phyloP scores from a whole-genome alignment of 1,140 invertebrate genomes.

The Cotesia glomerata region DNA sequence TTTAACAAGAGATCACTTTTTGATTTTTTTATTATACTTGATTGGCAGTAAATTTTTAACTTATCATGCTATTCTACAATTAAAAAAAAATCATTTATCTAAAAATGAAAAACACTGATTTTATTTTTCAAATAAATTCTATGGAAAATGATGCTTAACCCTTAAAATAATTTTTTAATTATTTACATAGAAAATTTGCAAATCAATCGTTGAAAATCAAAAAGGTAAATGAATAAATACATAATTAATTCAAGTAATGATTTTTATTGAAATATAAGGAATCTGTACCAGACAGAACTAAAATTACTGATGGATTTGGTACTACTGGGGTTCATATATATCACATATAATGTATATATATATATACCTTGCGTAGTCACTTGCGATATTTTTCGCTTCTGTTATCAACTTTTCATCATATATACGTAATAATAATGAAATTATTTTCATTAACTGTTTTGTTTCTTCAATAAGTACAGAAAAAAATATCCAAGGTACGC shows the following conservation, averaged over 20 bases:
- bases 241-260: conserved; percentile 53
- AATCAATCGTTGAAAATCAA: not conserved
- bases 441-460: no score
- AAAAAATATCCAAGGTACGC: conserved; percentile 61
- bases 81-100: no score
- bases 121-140: no score
- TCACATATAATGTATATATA: not conserved
- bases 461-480: conserved; percentile 60
- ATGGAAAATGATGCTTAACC: no score
- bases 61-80: no score
- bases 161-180: no score
- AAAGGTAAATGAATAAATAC: not conserved
- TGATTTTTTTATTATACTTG: no score
- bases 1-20: no score
- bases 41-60: no score
- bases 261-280: conserved; percentile 65
- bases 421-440: conserved; percentile 52
- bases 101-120: no score
- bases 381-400: conserved; percentile 44
- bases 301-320: conserved; percentile 65
- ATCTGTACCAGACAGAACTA: conserved; percentile 66
- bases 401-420: conserved; percentile 42
- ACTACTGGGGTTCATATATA: conserved; percentile 63
- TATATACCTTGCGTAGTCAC: conserved; percentile 56
- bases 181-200: no score